Percentiles rank a stretch among this genome's conserved stretches.
Evolutionary conservation across 2,888 invertebrate species (phyloP).

Genomic region (Pyrrhosoma nymphula): DNA sequence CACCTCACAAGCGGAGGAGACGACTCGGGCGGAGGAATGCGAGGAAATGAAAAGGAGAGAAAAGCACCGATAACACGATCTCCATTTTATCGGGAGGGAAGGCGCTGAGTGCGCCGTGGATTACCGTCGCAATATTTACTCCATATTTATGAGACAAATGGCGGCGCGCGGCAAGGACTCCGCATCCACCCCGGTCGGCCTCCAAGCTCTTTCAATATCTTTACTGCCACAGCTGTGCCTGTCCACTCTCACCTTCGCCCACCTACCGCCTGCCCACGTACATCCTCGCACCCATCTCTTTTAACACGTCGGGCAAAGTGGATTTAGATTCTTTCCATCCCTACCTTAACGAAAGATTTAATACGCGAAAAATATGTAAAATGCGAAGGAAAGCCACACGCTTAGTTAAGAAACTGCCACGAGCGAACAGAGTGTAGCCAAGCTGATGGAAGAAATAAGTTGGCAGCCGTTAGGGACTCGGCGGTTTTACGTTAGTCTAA

Average conservation of each 20-base stretch:
- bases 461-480: too few species aligned
- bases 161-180: not conserved
- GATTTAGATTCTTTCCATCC: not conserved
- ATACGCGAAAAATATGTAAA: too few species aligned
- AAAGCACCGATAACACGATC: not conserved
- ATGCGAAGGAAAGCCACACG: too few species aligned
- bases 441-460: too few species aligned
- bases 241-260: not conserved
- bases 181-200: not conserved
- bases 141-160: conserved; percentile 31
- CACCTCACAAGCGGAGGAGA: not conserved
- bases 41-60: not conserved
- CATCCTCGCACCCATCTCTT: not conserved
- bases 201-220: not conserved
- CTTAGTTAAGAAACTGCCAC: too few species aligned
- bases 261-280: not conserved
- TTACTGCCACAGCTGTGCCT: not conserved
- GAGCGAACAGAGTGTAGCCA: too few species aligned
- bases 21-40: not conserved
- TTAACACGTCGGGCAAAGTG: not conserved
- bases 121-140: conserved; percentile 21
- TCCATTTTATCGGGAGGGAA: not conserved
- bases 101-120: not conserved
- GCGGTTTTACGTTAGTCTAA: too few species aligned
- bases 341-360: too few species aligned